A percentile compares a stretch with the other conserved stretches of the same genome.
These are phyloP conservation scores for Melanargia galathea DNA, from an alignment of 2,888 invertebrate genomes.

Conservation along the genomic window DNA sequence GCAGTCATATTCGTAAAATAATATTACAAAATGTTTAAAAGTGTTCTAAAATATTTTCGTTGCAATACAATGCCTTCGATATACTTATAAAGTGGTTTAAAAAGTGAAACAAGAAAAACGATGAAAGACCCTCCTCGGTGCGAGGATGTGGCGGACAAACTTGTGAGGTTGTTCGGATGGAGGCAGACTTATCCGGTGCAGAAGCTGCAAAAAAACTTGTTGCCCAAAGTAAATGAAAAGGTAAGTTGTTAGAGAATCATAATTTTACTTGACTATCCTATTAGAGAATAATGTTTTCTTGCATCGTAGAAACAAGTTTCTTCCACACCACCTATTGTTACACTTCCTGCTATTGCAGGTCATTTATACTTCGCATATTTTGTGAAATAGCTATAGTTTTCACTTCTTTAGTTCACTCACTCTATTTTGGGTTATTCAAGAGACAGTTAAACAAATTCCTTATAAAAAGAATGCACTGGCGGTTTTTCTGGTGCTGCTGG, in stretches of 20 bases:
- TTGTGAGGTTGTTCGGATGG: constrained; percentile 90
- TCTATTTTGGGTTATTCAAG: no score
- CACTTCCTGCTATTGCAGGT: neutral
- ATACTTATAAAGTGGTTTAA: constrained; percentile 4
- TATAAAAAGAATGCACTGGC: neutral
- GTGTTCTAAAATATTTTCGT: neutral
- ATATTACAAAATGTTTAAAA: neutral
- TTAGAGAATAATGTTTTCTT: neutral
- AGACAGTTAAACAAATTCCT: neutral
- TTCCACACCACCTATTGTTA: neutral
- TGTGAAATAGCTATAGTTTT: no score
- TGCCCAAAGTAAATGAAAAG: constrained; percentile 74
- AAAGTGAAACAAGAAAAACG: constrained; percentile 34
- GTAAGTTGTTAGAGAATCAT: constrained; percentile 46
- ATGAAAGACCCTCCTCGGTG: constrained; percentile 87
- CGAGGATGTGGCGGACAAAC: constrained; percentile 89
- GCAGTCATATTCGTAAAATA: neutral
- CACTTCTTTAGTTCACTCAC: no score
- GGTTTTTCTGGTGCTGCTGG: no score
- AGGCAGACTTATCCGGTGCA: constrained; percentile 91
- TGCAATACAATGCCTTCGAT: constrained; percentile 20
- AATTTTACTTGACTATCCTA: neutral
- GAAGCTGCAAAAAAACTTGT: constrained; percentile 85
- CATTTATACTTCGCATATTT: neutral
- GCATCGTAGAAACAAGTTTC: neutral